A percentile compares a stretch with the other conserved stretches of the same genome.
These are phyloP conservation scores for Anabas testudineus DNA, from an alignment of 2,797 vertebrate genomes.

Conservation along the genomic window DNA sequence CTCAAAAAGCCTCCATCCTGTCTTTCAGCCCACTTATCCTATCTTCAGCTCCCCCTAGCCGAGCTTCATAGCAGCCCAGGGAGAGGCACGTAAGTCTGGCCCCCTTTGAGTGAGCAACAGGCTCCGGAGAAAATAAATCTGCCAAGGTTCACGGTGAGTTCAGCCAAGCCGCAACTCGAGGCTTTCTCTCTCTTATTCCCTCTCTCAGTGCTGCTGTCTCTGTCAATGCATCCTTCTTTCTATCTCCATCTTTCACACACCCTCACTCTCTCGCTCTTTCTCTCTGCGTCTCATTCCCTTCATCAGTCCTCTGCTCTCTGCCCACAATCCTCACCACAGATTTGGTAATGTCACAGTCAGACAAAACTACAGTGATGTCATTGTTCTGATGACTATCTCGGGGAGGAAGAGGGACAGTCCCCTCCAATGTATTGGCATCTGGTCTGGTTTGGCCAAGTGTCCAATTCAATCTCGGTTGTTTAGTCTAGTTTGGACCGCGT, in stretches of 20 bases:
- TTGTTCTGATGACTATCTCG: constrained; percentile 54
- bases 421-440: constrained; percentile 61
- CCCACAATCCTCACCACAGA: constrained; percentile 32
- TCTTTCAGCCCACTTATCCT: constrained; percentile 51
- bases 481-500: constrained; percentile 25
- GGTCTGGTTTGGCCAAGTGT: constrained; percentile 45
- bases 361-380: constrained; percentile 62
- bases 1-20: constrained; percentile 24
- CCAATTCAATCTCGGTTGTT: constrained; percentile 40
- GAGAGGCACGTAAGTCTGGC: constrained; percentile 77
- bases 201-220: constrained; percentile 42
- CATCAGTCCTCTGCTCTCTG: constrained; percentile 26
- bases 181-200: constrained; percentile 54
- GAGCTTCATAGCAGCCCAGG: constrained; percentile 61
- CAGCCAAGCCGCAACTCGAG: constrained; percentile 82
- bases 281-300: constrained; percentile 15
- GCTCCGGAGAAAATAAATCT: constrained; percentile 84
- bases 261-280: not conserved
- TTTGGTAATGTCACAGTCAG: constrained; percentile 52
- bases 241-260: constrained; percentile 22
- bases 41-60: constrained; percentile 51
- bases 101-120: constrained; percentile 75
- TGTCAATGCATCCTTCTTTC: constrained; percentile 48
- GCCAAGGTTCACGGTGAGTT: constrained; percentile 83
- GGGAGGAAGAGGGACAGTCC: constrained; percentile 59